phyloP scores from a whole-genome alignment of 2,797 vertebrate species.

The Catharus ustulatus region DNA sequence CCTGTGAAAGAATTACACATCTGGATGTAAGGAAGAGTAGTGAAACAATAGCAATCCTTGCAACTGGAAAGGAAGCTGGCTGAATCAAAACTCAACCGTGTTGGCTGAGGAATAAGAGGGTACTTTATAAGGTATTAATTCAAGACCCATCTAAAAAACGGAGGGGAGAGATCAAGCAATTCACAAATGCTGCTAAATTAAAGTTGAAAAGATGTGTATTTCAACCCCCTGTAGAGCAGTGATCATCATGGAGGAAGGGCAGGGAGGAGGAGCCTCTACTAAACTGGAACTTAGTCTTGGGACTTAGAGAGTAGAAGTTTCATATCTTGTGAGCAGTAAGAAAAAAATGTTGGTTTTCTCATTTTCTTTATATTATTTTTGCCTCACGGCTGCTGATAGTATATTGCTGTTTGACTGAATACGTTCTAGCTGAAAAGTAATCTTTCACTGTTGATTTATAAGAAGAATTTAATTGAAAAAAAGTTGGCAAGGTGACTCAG shows the following conservation, averaged over 20 bases:
- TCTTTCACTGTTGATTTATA: constrained; percentile 60
- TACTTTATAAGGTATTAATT: background rate
- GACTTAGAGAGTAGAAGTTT: background rate
- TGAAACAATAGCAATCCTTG: background rate
- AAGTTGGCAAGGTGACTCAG: constrained; percentile 43
- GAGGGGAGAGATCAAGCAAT: background rate
- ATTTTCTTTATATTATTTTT: background rate
- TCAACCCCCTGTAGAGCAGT: background rate
- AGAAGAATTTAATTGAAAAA: constrained; percentile 46
- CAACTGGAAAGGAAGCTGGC: background rate
- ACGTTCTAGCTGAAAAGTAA: constrained; percentile 37
- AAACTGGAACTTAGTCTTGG: background rate
- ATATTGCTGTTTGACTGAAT: constrained; percentile 44
- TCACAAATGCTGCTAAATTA: background rate
- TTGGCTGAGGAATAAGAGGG: background rate
- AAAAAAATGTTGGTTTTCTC: background rate
- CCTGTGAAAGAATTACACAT: background rate
- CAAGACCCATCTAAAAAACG: background rate
- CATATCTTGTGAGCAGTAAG: background rate
- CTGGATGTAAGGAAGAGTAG: background rate
- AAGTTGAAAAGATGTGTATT: background rate
- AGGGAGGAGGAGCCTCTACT: background rate
- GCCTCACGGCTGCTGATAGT: background rate
- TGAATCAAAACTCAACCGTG: background rate
- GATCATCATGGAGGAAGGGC: background rate